phyloP scores from a whole-genome alignment of 2,797 vertebrate species.

The Fratercula arctica region DNA sequence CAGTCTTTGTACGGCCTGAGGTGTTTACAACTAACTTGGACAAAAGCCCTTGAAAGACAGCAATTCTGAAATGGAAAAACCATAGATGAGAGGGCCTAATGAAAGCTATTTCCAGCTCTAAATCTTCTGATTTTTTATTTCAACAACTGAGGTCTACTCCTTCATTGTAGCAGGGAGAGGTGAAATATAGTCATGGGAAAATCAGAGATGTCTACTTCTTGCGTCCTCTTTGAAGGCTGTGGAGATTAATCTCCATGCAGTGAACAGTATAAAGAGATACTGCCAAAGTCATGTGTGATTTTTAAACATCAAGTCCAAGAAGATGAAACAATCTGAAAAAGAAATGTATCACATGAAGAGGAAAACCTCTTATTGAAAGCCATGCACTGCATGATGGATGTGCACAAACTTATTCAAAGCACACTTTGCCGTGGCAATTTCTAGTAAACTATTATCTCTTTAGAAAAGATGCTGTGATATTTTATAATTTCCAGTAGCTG shows the following conservation, averaged over 20 bases:
- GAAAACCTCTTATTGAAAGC: not conserved
- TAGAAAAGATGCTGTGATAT: not conserved
- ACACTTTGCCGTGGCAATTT: not conserved
- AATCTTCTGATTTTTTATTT: not conserved
- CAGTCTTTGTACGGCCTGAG: not conserved
- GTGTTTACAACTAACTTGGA: not conserved
- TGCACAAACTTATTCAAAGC: not conserved
- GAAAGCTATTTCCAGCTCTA: not conserved
- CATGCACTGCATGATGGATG: not conserved
- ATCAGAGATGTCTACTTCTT: not conserved
- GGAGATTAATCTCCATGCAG: not conserved
- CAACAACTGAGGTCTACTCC: not conserved
- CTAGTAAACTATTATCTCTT: not conserved
- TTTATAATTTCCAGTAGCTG: not conserved
- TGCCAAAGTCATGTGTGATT: not conserved
- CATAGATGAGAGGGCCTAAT: not conserved
- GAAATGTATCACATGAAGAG: not conserved
- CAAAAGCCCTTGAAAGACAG: not conserved
- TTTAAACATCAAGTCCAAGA: slow-evolving; percentile 12
- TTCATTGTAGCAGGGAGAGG: not conserved
- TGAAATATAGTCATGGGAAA: not conserved
- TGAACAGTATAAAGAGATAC: not conserved
- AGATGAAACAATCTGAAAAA: not conserved
- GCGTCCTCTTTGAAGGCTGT: not conserved
- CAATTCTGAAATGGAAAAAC: not conserved